Evolutionary conservation across 1,140 invertebrate species (phyloP), one percentile per base, ranked within the genome.

Genomic region (Homalodisca vitripennis): DNA sequence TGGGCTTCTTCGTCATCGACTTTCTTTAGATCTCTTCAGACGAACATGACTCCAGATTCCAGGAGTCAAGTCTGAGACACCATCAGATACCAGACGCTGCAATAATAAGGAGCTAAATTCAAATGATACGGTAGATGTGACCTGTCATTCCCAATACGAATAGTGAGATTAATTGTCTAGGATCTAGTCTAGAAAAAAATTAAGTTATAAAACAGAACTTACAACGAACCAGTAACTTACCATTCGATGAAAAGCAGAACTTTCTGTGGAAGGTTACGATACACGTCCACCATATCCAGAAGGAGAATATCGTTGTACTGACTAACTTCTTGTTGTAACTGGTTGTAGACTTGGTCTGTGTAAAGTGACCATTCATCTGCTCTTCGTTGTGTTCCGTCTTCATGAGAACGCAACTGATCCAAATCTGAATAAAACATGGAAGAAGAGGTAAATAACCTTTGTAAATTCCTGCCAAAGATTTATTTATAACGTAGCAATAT

Each of bases 241-340:
- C 70, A 70, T 67, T 68, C 64, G n/a, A 60, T 68, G 55, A 73
- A 72, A 31, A 68, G 17, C 10, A 72, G 31, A 17, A 73, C 22
- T 66, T 73, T 73, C 1, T 26, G 17, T 20, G 73, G 71, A 2
- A 73, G 32, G 24, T 70, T 70, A 41, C 69, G 69, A 31, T 73
- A 73, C 14, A 70, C 65, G 60, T 73, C 73, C 13, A 70, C 46
- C 14, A 73, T 32, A 65, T 72, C 68, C 3, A 70, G 46, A 1
- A 67, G 46, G 24, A 73, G 20, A 46, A 72, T 65, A 67, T 74
- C 66, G 14, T 68, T 65, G 22, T 66, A 20, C 47, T 41, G 6
- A 26, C 3, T n/a, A 47, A 22, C 17, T 27, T 66, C 63, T 66
- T 12, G 29, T 10, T 47, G 10, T 27, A 66, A 47, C 10, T 66